Evolutionary conservation across 2,797 vertebrate species (phyloP).

Genomic region (Enteromius mattozi): DNA sequence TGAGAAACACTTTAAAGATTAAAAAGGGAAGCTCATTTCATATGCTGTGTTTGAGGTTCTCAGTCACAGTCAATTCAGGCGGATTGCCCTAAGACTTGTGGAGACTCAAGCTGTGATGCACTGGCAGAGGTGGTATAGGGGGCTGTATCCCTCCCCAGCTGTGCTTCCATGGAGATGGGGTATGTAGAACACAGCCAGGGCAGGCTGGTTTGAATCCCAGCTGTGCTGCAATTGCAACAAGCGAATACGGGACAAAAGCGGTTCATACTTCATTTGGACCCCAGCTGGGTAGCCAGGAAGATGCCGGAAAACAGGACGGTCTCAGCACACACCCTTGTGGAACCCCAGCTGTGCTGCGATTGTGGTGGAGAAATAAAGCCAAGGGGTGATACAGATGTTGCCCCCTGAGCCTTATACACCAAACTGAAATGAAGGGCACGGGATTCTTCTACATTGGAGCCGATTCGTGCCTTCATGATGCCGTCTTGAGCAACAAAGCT

Average conservation of each 20-base stretch:
- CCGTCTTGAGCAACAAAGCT: slow-evolving; percentile 52
- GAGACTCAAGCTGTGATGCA: slow-evolving; percentile 72
- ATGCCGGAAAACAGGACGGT: slow-evolving; percentile 29
- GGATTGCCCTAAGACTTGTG: slow-evolving; percentile 60
- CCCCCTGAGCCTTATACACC: slow-evolving; percentile 22
- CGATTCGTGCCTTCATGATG: slow-evolving; percentile 36
- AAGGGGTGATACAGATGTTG: slow-evolving; percentile 37
- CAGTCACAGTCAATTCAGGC: slow-evolving; percentile 51
- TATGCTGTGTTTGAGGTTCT: slow-evolving; percentile 52
- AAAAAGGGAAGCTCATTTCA: slow-evolving; percentile 57
- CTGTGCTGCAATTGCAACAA: slow-evolving; percentile 56
- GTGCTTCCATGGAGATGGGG: slow-evolving; percentile 57
- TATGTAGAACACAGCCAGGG: slow-evolving; percentile 49
- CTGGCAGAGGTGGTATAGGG: slow-evolving; percentile 54
- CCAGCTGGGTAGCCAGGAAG: slow-evolving; percentile 54
- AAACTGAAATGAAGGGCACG: slow-evolving; percentile 33
- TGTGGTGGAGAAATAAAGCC: slow-evolving; percentile 35
- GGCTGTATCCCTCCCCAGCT: slow-evolving; percentile 47
- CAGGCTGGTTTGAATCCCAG: slow-evolving; percentile 52
- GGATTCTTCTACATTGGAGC: background rate
- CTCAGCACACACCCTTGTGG: slow-evolving; percentile 17
- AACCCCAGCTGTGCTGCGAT: slow-evolving; percentile 40
- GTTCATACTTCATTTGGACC: slow-evolving; percentile 48
- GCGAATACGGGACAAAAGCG: slow-evolving; percentile 41
- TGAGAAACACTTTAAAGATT: slow-evolving; percentile 55